These are phyloP conservation scores for Antrozous pallidus DNA, from an alignment of 2,797 vertebrate species.

Conservation along the genomic window DNA sequence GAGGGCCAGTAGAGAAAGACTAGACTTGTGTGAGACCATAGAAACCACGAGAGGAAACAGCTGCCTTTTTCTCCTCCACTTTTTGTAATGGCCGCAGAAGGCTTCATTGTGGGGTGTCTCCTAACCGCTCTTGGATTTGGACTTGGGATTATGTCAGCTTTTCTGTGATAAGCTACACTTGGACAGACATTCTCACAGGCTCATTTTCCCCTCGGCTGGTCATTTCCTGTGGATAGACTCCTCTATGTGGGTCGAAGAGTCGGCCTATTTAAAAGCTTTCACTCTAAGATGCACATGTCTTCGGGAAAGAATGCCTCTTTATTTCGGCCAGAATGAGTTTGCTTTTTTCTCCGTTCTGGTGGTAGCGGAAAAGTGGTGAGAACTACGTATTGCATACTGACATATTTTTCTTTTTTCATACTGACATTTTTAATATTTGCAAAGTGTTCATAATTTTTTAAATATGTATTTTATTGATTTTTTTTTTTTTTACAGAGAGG, in stretches of 20 bases:
- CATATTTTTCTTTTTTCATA: neutral
- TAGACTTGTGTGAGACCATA: neutral
- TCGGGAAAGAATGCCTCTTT: conserved; percentile 4
- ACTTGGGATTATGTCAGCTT: conserved; percentile 1
- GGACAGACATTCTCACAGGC: neutral
- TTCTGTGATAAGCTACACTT: neutral
- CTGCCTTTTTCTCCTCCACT: neutral
- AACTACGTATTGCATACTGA: neutral
- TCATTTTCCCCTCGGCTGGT: neutral
- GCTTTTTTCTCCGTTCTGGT: neutral
- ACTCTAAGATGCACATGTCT: neutral
- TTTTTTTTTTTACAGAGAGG: too few species aligned
- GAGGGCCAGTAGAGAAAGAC: neutral
- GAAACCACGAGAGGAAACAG: neutral
- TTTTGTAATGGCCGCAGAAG: neutral
- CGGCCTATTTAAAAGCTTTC: neutral
- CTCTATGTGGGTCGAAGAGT: neutral
- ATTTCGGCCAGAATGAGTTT: neutral
- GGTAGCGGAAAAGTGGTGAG: neutral
- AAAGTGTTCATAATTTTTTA: too few species aligned
- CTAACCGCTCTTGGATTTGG: neutral
- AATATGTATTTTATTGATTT: too few species aligned
- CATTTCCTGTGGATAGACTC: neutral
- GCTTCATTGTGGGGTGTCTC: neutral
- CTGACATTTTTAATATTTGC: neutral